Evolutionary conservation across 2,888 invertebrate species (phyloP).

Genomic region (Cheilosia urbana): DNA sequence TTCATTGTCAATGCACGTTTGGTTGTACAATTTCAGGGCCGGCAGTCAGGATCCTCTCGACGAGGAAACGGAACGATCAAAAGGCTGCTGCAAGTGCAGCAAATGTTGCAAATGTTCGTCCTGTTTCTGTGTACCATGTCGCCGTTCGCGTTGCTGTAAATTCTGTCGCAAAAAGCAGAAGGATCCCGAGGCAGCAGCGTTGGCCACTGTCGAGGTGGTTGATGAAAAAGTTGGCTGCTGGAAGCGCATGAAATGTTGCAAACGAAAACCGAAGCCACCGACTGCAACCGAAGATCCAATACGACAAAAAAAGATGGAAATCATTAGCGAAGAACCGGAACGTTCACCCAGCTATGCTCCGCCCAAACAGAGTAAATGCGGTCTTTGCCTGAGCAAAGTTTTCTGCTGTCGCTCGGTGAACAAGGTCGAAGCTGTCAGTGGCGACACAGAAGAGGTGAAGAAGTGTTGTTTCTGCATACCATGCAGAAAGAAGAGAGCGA

Average conservation of each 20-base stretch:
- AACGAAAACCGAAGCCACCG: slow-evolving; percentile 84
- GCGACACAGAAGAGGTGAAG: slow-evolving; percentile 80
- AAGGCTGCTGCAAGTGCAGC: slow-evolving; percentile 81
- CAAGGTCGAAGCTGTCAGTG: slow-evolving; percentile 82
- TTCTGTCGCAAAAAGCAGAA: slow-evolving; percentile 80
- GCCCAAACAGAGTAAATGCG: slow-evolving; percentile 80
- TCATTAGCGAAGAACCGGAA: slow-evolving; percentile 76
- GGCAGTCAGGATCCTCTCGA: slow-evolving; percentile 82
- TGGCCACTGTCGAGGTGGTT: slow-evolving; percentile 80
- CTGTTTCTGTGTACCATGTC: slow-evolving; percentile 82
- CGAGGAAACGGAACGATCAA: slow-evolving; percentile 77
- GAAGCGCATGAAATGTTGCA: slow-evolving; percentile 83
- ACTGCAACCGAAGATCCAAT: slow-evolving; percentile 56
- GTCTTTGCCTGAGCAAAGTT: slow-evolving; percentile 81
- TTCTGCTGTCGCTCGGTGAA: slow-evolving; percentile 83
- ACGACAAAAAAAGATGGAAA: slow-evolving; percentile 74
- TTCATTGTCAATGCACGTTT: slow-evolving; percentile 41
- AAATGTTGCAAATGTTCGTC: slow-evolving; percentile 77
- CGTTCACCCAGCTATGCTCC: slow-evolving; percentile 49
- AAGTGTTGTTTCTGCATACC: slow-evolving; percentile 83
- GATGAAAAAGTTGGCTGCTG: slow-evolving; percentile 82
- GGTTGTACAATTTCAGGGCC: slow-evolving; percentile 77
- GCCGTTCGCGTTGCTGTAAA: slow-evolving; percentile 81
- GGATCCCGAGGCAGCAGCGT: slow-evolving; percentile 77
- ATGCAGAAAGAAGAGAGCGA: slow-evolving; percentile 79